These are phyloP conservation scores for Masnerella sp. DNA, from an alignment of 2,888 invertebrate genomes.

Conservation along the genomic window DNA sequence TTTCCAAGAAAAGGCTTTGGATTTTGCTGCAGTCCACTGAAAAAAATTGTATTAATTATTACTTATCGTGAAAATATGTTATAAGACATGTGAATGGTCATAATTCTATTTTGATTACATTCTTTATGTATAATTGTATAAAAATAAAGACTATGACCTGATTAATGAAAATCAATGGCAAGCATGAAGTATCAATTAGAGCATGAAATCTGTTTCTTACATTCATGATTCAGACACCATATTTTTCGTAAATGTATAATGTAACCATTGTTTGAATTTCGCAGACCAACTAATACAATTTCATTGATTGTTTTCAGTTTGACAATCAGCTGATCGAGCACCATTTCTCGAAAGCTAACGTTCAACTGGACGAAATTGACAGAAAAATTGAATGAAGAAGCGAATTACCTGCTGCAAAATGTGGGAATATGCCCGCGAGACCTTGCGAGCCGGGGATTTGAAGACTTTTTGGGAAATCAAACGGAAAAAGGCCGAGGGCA, in stretches of 20 bases:
- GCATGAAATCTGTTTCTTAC: neutral
- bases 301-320: neutral
- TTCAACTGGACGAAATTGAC: neutral
- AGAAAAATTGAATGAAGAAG: conserved; percentile 18
- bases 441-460: conserved; percentile 41
- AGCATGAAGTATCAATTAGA: neutral
- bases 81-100: neutral
- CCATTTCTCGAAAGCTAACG: neutral
- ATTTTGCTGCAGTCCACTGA: conserved; percentile 41
- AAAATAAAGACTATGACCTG: conserved; percentile 29
- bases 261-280: too few relatives aligned
- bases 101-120: neutral
- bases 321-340: conserved; percentile 36
- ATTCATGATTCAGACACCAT: neutral
- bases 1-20: conserved; percentile 24
- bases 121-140: conserved; percentile 1
- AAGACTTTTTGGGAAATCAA: conserved; percentile 47
- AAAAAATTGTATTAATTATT: neutral
- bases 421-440: conserved; percentile 36
- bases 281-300: neutral
- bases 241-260: too few relatives aligned
- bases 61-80: neutral
- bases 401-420: conserved; percentile 49
- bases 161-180: neutral
- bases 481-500: conserved; percentile 37